These are phyloP conservation scores for Clarias gariepinus DNA, from an alignment of 2,113 vertebrate genomes.

Conservation along the genomic window DNA sequence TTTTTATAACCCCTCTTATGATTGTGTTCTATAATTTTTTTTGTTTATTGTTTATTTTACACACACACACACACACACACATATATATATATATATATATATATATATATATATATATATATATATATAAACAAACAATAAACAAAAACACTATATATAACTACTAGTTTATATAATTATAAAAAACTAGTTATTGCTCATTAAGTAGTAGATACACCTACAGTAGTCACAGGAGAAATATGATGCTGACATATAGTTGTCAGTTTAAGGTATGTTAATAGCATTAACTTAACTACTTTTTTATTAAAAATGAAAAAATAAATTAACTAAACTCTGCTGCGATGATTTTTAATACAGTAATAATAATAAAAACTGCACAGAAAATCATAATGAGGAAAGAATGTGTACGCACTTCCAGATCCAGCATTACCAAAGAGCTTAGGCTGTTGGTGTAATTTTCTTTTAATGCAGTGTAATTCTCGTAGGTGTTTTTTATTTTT, in stretches of 20 bases:
- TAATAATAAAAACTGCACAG: not conserved
- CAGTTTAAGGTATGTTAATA: not conserved
- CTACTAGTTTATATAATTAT: too few relatives aligned
- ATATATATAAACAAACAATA: too few relatives aligned
- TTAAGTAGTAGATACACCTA: not conserved
- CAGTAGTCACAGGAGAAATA: not conserved
- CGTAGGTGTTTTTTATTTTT: not conserved
- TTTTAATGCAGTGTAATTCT: conserved; percentile 46
- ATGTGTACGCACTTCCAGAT: not conserved
- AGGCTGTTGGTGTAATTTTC: not conserved
- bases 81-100: too few relatives aligned
- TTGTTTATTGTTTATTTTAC: too few relatives aligned
- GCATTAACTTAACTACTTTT: not conserved
- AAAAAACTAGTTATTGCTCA: too few relatives aligned
- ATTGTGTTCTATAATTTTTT: too few relatives aligned
- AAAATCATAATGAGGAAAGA: not conserved
- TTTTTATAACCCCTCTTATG: too few relatives aligned
- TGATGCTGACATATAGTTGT: not conserved
- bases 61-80: too few relatives aligned
- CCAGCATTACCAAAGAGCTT: not conserved
- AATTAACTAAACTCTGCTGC: not conserved
- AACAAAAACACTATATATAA: too few relatives aligned
- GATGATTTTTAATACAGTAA: not conserved
- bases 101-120: too few relatives aligned
- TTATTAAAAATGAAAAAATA: not conserved